Conservation (phyloP, 2,797 vertebrate genomes). For the Labeo calbasu region DNA sequence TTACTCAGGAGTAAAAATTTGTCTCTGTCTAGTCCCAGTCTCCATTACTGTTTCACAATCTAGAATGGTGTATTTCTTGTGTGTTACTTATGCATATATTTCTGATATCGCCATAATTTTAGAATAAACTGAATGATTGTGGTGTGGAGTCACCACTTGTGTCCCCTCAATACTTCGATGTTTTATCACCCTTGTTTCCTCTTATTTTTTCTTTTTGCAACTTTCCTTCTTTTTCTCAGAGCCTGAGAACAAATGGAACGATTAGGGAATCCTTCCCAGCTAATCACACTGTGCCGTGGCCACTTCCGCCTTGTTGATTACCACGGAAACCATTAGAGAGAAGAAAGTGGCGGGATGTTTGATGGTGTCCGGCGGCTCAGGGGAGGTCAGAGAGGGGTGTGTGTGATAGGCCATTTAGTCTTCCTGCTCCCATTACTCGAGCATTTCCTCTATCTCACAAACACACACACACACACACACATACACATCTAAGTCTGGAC, state of each 20-base stretch:
- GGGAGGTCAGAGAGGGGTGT: constrained; percentile 85
- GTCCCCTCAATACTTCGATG: constrained; percentile 59
- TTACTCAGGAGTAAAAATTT: background rate
- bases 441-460: constrained; percentile 83
- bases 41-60: background rate
- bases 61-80: background rate
- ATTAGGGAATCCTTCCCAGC: constrained; percentile 83
- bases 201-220: constrained; percentile 51
- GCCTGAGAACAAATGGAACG: constrained; percentile 77
- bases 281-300: constrained; percentile 82
- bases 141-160: constrained; percentile 4
- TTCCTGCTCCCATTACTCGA: constrained; percentile 85
- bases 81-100: background rate
- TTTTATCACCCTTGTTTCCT: constrained; percentile 81
- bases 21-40: background rate
- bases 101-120: background rate
- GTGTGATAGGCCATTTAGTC: constrained; percentile 85
- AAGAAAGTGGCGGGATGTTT: constrained; percentile 90
- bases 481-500: constrained; percentile 57
- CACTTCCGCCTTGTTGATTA: constrained; percentile 89
- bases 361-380: constrained; percentile 83
- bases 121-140: background rate
- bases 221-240: constrained; percentile 72
- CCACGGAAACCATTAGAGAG: constrained; percentile 89
- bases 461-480: constrained; percentile 62